Conservation (phyloP, 2,888 invertebrate species). For the Stenodema calcarata region DNA sequence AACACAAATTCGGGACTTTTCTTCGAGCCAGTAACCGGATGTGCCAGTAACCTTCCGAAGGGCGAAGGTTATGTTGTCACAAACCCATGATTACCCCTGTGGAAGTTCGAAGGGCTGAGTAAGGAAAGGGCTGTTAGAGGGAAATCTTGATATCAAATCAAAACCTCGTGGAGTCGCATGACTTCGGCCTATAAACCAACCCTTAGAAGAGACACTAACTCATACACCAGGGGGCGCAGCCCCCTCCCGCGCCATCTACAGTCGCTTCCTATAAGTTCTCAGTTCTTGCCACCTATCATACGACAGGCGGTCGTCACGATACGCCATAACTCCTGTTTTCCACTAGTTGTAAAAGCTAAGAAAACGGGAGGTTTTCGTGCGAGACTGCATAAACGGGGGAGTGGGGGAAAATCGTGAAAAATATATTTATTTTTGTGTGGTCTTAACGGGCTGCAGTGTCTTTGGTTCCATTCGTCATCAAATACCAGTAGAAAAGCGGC, state of each 20-base stretch:
- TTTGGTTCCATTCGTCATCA: not conserved
- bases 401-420: not conserved
- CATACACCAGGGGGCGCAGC: constrained; percentile 1
- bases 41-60: not conserved
- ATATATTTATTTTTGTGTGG: not conserved
- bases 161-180: constrained; percentile 23
- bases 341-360: not conserved
- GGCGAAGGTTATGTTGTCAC: not conserved
- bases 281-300: constrained; percentile 41
- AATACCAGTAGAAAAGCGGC: not conserved
- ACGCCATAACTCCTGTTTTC: constrained; percentile 3
- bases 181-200: constrained; percentile 35
- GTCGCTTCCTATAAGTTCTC: constrained; percentile 34
- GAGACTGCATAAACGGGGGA: not conserved
- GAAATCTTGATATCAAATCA: constrained; percentile 45
- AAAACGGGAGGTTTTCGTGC: not conserved
- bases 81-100: not conserved
- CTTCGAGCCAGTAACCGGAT: not conserved
- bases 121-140: not conserved
- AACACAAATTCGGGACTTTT: not conserved
- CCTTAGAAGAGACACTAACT: constrained; percentile 46
- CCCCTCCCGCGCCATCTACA: not conserved
- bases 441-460: not conserved
- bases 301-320: constrained; percentile 18
- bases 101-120: not conserved